A percentile compares a stretch with the other conserved stretches of the same genome.
phyloP scores from a whole-genome alignment of 2,113 vertebrate species.

The Crotalus viridis region DNA sequence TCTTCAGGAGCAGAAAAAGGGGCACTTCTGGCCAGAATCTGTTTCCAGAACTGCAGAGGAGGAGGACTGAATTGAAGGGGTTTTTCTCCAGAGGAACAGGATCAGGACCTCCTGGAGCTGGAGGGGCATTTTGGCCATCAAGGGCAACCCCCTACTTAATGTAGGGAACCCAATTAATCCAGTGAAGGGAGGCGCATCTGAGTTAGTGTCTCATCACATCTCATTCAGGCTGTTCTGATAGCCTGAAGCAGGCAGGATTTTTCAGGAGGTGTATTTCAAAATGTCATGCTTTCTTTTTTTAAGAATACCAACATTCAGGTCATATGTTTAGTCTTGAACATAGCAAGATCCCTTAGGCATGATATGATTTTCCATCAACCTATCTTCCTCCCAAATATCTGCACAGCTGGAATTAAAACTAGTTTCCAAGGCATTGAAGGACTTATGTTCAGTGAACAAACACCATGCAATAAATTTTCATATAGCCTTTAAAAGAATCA shows the following conservation, averaged over 20 bases:
- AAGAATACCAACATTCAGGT: not conserved
- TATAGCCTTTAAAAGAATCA: not conserved
- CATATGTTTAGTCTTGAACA: not conserved
- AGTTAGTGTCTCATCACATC: not conserved
- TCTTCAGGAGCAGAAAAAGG: too few species aligned
- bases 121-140: not conserved
- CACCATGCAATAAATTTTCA: not conserved
- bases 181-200: not conserved
- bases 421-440: not conserved
- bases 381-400: not conserved
- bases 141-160: not conserved
- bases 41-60: not conserved
- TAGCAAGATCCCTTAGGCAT: too few species aligned
- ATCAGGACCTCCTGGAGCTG: not conserved
- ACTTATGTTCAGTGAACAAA: not conserved
- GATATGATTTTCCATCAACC: not conserved
- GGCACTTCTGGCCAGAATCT: too few species aligned
- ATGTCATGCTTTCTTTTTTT: not conserved
- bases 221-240: not conserved
- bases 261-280: not conserved
- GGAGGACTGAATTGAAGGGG: not conserved
- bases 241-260: not conserved
- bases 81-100: not conserved
- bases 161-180: not conserved
- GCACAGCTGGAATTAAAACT: not conserved